These are phyloP conservation scores for Cuculus canorus DNA, from an alignment of 2,797 vertebrate genomes.

Conservation along the genomic window DNA sequence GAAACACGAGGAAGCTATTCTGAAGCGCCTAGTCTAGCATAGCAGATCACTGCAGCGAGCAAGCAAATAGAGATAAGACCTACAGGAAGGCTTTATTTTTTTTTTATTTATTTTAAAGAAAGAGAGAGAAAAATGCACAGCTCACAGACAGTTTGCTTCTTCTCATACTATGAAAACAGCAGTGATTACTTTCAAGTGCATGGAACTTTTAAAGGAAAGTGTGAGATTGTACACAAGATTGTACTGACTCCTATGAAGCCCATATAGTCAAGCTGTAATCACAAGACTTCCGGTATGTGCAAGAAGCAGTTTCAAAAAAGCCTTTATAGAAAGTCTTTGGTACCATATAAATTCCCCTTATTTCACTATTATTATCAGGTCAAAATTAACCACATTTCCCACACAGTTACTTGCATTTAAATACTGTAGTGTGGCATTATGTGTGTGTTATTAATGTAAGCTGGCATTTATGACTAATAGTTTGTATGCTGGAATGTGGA, in stretches of 20 bases:
- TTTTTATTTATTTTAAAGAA: no score
- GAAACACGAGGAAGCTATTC: background rate
- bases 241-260: background rate
- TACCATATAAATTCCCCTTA: background rate
- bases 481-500: background rate
- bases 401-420: background rate
- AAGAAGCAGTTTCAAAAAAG: background rate
- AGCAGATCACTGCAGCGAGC: background rate
- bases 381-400: background rate
- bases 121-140: background rate
- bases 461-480: background rate
- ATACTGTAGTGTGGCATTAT: background rate
- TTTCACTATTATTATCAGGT: background rate
- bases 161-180: background rate
- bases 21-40: background rate
- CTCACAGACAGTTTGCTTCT: background rate
- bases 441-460: background rate
- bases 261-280: background rate
- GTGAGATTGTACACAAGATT: background rate
- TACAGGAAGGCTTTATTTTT: background rate
- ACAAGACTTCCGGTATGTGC: background rate
- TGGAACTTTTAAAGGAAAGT: background rate
- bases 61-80: background rate
- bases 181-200: background rate
- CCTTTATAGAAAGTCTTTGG: background rate